Conservation (phyloP, 1,140 invertebrate species). For the Euwallacea fornicatus region DNA sequence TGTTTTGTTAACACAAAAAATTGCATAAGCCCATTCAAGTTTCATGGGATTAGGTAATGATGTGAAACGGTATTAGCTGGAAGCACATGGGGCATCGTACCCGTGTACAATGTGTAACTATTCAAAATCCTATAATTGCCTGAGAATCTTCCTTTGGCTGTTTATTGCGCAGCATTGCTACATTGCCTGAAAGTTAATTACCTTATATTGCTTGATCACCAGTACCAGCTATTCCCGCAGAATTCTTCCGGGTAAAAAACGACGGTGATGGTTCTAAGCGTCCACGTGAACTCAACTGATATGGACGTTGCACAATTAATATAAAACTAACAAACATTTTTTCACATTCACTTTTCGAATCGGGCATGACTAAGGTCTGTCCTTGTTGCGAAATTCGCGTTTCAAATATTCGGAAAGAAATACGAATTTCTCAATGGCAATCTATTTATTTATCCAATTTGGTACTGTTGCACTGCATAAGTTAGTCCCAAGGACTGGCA, state of each 20-base stretch:
- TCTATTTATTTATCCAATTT: no score
- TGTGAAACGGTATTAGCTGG: not conserved
- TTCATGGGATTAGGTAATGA: not conserved
- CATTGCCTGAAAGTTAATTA: no score
- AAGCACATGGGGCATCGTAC: not conserved
- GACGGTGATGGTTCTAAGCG: no score
- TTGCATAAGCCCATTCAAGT: not conserved
- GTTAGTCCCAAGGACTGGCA: no score
- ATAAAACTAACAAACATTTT: not conserved
- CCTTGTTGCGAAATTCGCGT: not conserved
- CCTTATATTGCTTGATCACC: no score
- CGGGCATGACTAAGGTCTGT: not conserved
- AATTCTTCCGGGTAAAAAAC: no score
- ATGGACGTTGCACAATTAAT: not conserved
- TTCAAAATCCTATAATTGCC: not conserved
- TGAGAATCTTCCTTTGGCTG: slow-evolving; percentile 5
- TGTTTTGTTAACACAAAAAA: slow-evolving; percentile 1
- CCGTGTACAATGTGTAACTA: not conserved
- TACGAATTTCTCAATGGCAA: no score
- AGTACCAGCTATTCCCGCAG: no score
- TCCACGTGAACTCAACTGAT: no score
- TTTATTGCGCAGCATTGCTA: not conserved
- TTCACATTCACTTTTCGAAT: not conserved
- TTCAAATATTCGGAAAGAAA: no score
- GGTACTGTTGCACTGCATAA: no score